phyloP scores from a whole-genome alignment of 1,140 invertebrate genomes.

The Ptiloglossa arizonensis region DNA sequence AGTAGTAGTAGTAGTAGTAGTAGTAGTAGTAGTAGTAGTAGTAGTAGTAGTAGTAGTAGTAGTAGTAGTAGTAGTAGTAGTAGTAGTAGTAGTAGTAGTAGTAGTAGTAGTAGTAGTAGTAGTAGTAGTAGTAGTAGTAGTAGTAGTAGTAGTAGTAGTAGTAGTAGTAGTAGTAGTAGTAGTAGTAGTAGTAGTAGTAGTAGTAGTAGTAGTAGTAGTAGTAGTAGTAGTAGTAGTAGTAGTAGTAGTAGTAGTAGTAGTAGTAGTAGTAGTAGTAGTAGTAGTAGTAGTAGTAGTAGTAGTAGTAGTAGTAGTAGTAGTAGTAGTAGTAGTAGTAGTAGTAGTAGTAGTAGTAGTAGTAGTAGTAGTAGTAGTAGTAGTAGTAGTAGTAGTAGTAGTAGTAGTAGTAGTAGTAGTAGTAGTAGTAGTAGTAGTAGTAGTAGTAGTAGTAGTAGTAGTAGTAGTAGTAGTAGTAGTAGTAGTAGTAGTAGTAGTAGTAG shows the following conservation, averaged over 20 bases:
- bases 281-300: slow-evolving; percentile 39
- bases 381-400: slow-evolving; percentile 38
- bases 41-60: slow-evolving; percentile 42
- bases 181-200: slow-evolving; percentile 43
- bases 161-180: slow-evolving; percentile 46
- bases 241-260: slow-evolving; percentile 42
- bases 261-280: slow-evolving; percentile 48
- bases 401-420: slow-evolving; percentile 42
- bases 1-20: slow-evolving; percentile 44
- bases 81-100: slow-evolving; percentile 40
- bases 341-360: slow-evolving; percentile 43
- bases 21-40: slow-evolving; percentile 36
- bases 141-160: slow-evolving; percentile 42
- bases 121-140: slow-evolving; percentile 40
- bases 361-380: slow-evolving; percentile 46
- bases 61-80: slow-evolving; percentile 47
- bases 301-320: slow-evolving; percentile 39
- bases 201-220: slow-evolving; percentile 39
- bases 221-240: slow-evolving; percentile 40
- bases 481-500: slow-evolving; percentile 38
- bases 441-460: slow-evolving; percentile 44
- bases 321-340: slow-evolving; percentile 42
- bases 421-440: slow-evolving; percentile 41
- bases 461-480: slow-evolving; percentile 44
- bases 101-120: slow-evolving; percentile 43